phyloP scores from a whole-genome alignment of 1,140 invertebrate genomes.

The Caenorhabditis elegans region WBcel235 BX284606.5:7882501-7883000 shows the following conservation, averaged over 20 bases:
- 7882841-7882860: neutral
- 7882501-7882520: neutral
- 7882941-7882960: no score
- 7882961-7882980: no score
- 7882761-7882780: neutral
- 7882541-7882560: neutral
- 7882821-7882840: neutral
- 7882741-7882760: neutral
- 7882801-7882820: neutral
- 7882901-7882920: no score
- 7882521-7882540: slow-evolving; percentile 19
- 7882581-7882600: neutral
- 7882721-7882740: no score
- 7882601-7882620: neutral
- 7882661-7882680: neutral
- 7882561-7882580: neutral
- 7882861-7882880: no score
- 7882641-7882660: neutral
- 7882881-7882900: no score
- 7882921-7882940: neutral
- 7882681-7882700: slow-evolving; percentile 23
- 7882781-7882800: neutral
- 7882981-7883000: no score
- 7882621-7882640: neutral
- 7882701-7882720: neutral